A percentile compares a stretch with the other conserved stretches of the same genome.
phyloP scores from a whole-genome alignment of 2,888 invertebrate species.

The Augiades crinisus region DNA sequence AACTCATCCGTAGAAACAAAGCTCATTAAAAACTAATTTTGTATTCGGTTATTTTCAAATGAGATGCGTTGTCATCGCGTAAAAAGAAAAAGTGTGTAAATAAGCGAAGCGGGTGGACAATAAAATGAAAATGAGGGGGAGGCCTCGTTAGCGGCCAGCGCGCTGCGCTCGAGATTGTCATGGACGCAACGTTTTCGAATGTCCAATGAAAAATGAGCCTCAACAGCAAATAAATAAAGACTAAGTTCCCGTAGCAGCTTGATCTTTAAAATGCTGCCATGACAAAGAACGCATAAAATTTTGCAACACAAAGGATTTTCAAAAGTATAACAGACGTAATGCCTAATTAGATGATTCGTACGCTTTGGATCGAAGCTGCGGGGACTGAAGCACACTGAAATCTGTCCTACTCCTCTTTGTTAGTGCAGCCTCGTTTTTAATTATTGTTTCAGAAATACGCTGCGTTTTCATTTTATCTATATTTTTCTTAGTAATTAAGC shows the following conservation, averaged over 20 bases:
- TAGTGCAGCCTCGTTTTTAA: background rate
- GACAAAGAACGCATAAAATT: slow-evolving; percentile 75
- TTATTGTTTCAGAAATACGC: slow-evolving; percentile 24
- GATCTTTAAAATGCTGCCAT: slow-evolving; percentile 55
- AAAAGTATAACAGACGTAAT: slow-evolving; percentile 72
- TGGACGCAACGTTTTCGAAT: slow-evolving; percentile 59
- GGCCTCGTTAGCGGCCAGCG: slow-evolving; percentile 68
- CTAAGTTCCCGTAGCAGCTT: slow-evolving; percentile 34
- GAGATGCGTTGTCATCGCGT: slow-evolving; percentile 39
- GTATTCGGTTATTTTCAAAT: slow-evolving; percentile 7
- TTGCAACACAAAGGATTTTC: slow-evolving; percentile 75
- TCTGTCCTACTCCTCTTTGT: slow-evolving; percentile 24
- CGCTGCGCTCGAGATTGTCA: slow-evolving; percentile 67
- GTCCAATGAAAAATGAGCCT: slow-evolving; percentile 38
- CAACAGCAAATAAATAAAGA: slow-evolving; percentile 40
- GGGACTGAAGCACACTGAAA: background rate
- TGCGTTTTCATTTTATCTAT: slow-evolving; percentile 20
- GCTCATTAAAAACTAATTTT: slow-evolving; percentile 9
- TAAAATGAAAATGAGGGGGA: slow-evolving; percentile 72
- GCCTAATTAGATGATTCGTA: slow-evolving; percentile 72
- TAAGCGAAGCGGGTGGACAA: slow-evolving; percentile 51
- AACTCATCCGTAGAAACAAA: slow-evolving; percentile 27
- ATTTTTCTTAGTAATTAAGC: too few relatives aligned
- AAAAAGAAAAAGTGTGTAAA: slow-evolving; percentile 62
- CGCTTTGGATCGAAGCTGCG: slow-evolving; percentile 38